These are phyloP conservation scores for Hymenochirus boettgeri DNA, from an alignment of 2,113 vertebrate genomes.

Conservation along the genomic window DNA sequence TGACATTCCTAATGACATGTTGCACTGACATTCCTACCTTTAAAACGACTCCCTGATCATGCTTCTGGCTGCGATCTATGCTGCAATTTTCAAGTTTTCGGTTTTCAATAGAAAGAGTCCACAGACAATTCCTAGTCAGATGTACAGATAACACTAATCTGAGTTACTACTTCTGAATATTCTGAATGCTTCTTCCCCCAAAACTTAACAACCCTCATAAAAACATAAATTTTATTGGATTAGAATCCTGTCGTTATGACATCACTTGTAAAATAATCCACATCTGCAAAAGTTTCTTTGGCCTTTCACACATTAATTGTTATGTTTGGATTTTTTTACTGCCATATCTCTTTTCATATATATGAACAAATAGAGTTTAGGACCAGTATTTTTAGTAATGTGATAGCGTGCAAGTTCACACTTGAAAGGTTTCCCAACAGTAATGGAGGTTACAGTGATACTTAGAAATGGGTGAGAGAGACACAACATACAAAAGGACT, in stretches of 20 bases:
- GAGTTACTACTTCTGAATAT: too few species aligned
- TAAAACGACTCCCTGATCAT: too few species aligned
- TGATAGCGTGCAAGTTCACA: conserved; percentile 71
- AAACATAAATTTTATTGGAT: conserved; percentile 48
- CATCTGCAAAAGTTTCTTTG: conserved; percentile 40
- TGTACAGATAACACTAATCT: too few species aligned
- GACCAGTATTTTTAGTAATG: conserved; percentile 55
- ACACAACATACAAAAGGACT: conserved; percentile 71
- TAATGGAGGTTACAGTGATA: conserved; percentile 58
- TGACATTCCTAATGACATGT: too few species aligned
- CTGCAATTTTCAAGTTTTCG: too few species aligned
- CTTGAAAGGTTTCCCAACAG: conserved; percentile 66
- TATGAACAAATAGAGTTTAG: conserved; percentile 45
- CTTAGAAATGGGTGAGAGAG: conserved; percentile 45
- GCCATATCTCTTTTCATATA: conserved; percentile 48
- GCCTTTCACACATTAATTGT: conserved; percentile 49
- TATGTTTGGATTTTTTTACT: conserved; percentile 48
- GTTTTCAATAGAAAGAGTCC: too few species aligned
- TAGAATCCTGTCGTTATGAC: conserved; percentile 47
- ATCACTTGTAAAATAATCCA: conserved; percentile 46
- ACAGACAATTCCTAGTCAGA: too few species aligned
- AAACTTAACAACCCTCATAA: too few species aligned
- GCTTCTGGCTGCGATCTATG: too few species aligned
- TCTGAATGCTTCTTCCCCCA: too few species aligned
- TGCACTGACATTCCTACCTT: too few species aligned